Conservation (phyloP, 2,888 invertebrate genomes). For the Cheiracanthium punctorium region DNA sequence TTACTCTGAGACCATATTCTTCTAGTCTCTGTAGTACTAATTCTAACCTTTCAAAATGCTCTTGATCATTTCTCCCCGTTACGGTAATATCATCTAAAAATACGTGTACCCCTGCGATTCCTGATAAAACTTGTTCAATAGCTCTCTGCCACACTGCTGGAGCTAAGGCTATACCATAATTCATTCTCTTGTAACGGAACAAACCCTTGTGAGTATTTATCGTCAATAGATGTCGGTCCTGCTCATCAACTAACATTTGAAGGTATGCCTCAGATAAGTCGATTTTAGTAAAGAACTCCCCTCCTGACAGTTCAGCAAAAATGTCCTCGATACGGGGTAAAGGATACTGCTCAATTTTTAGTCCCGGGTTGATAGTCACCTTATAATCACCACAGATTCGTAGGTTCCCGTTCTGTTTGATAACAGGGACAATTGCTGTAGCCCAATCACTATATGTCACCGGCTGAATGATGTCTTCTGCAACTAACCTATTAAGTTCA, state of each 20-base stretch:
- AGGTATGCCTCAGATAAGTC: conserved; percentile 75
- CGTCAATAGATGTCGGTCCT: conserved; percentile 74
- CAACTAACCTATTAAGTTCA: conserved; percentile 39
- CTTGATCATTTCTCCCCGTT: too few species aligned
- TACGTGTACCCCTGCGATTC: too few species aligned
- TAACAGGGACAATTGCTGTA: conserved; percentile 40
- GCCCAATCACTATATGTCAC: conserved; percentile 42
- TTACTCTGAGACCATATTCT: too few species aligned
- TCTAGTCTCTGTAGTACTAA: too few species aligned
- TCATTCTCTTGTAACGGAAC: conserved; percentile 73
- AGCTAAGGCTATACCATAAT: conserved; percentile 74
- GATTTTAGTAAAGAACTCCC: conserved; percentile 73
- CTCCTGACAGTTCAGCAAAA: conserved; percentile 72
- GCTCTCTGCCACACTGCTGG: conserved; percentile 73
- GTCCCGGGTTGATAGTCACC: conserved; percentile 72
- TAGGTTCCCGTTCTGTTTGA: conserved; percentile 62
- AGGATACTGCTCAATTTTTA: conserved; percentile 73
- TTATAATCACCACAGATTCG: conserved; percentile 74
- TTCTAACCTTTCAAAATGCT: too few species aligned
- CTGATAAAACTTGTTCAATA: too few species aligned
- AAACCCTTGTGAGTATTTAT: conserved; percentile 75
- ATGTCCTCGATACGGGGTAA: conserved; percentile 72
- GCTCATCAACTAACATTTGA: conserved; percentile 74
- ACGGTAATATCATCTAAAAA: too few species aligned
- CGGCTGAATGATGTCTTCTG: conserved; percentile 40